Base-by-base conservation (phyloP, 2,113 vertebrate genomes). In the Gnathonemus echidnorhynchus region DNA sequence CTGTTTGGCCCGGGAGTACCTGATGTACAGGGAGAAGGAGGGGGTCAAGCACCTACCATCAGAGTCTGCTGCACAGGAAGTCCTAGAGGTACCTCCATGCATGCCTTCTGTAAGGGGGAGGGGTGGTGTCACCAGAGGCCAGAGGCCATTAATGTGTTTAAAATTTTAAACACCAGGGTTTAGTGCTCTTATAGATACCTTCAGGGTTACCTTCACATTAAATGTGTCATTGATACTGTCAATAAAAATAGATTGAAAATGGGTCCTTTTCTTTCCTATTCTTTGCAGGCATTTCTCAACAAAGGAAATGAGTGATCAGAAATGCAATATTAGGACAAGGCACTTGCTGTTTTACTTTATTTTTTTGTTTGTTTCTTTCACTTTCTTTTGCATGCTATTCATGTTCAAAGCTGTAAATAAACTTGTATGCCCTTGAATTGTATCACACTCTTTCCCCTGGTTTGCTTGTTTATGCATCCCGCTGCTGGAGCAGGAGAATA, bases 61-160 rank as follows among this genome's bases (percentile, higher is more conserved):
- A 39, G 93, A 93, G 0, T 17, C 89, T 0, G 15, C 93, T 19
- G 91, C 95, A n/a, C 85, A 92, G 48, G 94, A 95, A 24, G 91
- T 95, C 89, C 91, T 98, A 62, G 96, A 97, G 96, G 97, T 98
- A 96, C 92, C 10, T 52, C 58, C 53, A 56, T 56, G 53, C 5
- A 35, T 2, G 45, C 5, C 4, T 77, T 19, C 19, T 89, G 6
- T 24, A 87, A 6, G 27, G 50, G 35, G 74, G 15, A 8, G 15
- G 4, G 31, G 31, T 80, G 42, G 35, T 24, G 39, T 85, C 19
- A 49, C 42, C 8, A 46, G 19, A 0, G 46, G 83, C 21, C 45
- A 5, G 45, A 85, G 19, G 77, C 31, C 21, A 19, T 0, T 80
- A 0, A 80, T 80, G 70, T 24, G 1, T 84, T 56, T 89, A 84